These are phyloP conservation scores for Toxostoma redivivum DNA, from an alignment of 2,113 vertebrate genomes.

Conservation along the genomic window DNA sequence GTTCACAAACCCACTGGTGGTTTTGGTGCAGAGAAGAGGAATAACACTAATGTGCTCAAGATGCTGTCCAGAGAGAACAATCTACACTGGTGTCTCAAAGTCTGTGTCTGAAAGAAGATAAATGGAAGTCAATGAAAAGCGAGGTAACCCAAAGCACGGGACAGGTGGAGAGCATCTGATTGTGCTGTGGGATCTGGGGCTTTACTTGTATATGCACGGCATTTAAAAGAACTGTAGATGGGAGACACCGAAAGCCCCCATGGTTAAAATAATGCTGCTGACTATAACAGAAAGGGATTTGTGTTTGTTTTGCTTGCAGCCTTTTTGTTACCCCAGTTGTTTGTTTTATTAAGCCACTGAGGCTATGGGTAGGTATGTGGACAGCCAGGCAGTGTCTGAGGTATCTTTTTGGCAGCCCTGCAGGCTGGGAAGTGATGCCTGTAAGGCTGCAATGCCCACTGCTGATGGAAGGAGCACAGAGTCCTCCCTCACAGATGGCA, in stretches of 20 bases:
- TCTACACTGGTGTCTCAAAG: background rate
- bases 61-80: background rate
- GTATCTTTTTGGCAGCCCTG: background rate
- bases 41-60: background rate
- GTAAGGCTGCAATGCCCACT: background rate
- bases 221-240: background rate
- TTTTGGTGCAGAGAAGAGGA: background rate
- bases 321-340: background rate
- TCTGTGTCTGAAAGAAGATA: background rate
- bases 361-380: background rate
- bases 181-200: background rate
- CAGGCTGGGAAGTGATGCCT: background rate
- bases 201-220: background rate
- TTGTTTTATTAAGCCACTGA: background rate
- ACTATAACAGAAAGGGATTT: background rate
- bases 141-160: background rate
- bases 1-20: background rate
- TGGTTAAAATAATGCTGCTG: background rate
- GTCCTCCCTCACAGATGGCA: background rate
- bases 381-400: fast-evolving
- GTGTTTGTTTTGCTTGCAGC: background rate
- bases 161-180: background rate
- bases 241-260: background rate
- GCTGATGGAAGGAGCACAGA: fast-evolving
- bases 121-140: background rate